Base-by-base conservation (phyloP, 2,113 vertebrate genomes). In the Cygnus atratus region DNA sequence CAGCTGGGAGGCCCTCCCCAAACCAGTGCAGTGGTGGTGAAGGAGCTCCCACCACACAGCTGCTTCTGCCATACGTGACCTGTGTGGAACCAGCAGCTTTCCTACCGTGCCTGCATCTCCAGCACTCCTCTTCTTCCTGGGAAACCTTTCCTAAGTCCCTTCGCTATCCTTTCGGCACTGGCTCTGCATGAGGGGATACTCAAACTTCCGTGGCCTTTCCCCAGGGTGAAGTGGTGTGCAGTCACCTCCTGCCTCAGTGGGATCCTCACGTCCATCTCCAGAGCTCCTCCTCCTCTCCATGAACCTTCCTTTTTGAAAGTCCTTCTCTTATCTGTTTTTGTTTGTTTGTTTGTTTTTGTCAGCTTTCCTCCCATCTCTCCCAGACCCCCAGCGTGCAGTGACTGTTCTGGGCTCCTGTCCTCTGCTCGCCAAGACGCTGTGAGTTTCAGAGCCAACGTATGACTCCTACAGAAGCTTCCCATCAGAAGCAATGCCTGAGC, bases 181-280 rank as follows among this genome's bases (percentile, higher is more conserved):
- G 44, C 28, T 37, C 21, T 1, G 2, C 44, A 39, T 0, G 0
- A 63, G 28, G 9, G 3, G 13, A 54, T 35, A 21, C 37, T 37
- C 33, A 33, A 8, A 37, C 41, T 81, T 78, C 61, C 1, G 1
- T 3, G 16, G 44, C 33, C 41, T 22, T 65, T 46, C 50, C 24
- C 9, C 48, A 35, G 5, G 13, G 31, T 2, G 10, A 43, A 39
- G 25, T 5, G 10, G 52, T 41, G 87, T 13, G 55, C 54, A 66
- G 71, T n/a, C 67, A 50, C 37, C n/a, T 41, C 37, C 71, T 39
- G 55, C n/a, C 50, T 48, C 11, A 10, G 11, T 11, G 25, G 44
- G 62, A 75, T 35, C 37, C 2, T 0, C 20, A 37, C 3, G 28
- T 11, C 20, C 39, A 48, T 16, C 10, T n/a, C 71, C 61, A 74